Base-by-base conservation (phyloP, 2,113 vertebrate species). In the Archocentrus centrarchus region DNA sequence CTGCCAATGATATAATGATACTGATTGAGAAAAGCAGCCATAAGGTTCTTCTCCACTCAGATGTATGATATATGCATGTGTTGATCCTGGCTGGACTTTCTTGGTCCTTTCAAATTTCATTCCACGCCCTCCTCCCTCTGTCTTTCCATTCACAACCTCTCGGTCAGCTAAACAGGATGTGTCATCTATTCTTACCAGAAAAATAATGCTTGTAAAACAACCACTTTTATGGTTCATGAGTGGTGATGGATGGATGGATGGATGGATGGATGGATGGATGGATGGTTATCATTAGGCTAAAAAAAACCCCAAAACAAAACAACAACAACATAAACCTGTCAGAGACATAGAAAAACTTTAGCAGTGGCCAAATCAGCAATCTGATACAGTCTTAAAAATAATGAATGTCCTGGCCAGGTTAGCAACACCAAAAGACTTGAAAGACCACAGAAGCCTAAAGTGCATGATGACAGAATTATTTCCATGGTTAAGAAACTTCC, bases 11-110 rank as follows among this genome's bases (percentile, higher is more conserved):
- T 41, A 57, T n/a, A 77, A 57, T 76, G 35, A 77, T 55, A 58
- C 59, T 84, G 77, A 89, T 83, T 58, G 77, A 60, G 59, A 55
- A 53, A 83, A 90, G 35, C 80, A 1, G 78, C 62, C n/a, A 27
- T 58, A 6, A 83, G 17, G 22, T 75, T 53, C 32, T 77, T 78
- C n/a, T 41, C 24, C 80, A 37, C 8, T 27, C 22, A 77, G 63
- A 85, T 8, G 76, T 50, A 39, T 59, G 20, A 59, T 5, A n/a
- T 24, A 11, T 35, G 47, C 22, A 17, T 41, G 20, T 59, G 27
- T 61, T 75, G 3, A 41, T 66, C 37, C 66, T 57, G 55, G 32
- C 66, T 59, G 14, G 39, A 14, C 32, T 58, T 32, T 27, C 6
- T 20, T 63, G 11, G 53, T 76, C 30, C 37, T 62, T 57, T 20